Evolutionary conservation across 2,797 vertebrate species (phyloP).

Genomic region (Tolypeutes matacus): DNA sequence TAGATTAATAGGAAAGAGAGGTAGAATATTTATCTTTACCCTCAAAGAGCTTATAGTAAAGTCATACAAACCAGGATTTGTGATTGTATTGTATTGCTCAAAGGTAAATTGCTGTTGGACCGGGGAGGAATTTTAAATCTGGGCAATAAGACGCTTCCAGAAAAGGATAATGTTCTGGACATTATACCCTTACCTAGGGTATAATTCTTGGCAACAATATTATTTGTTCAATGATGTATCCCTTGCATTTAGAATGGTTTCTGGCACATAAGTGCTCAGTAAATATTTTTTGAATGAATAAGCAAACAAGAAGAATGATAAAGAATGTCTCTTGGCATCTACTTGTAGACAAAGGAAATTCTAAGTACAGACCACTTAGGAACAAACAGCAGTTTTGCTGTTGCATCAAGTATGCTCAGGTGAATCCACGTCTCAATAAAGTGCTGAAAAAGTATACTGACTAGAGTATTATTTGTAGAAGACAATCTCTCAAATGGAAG

Average conservation of each 20-base stretch:
- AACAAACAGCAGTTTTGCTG: background rate
- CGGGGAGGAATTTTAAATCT: background rate
- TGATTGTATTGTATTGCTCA: background rate
- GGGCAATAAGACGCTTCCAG: background rate
- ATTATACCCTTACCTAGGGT: background rate
- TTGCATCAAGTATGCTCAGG: background rate
- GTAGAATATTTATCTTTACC: background rate
- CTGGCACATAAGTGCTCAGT: background rate
- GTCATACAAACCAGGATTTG: background rate
- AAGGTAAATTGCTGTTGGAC: background rate
- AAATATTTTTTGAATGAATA: conserved; percentile 24
- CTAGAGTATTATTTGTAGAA: conserved; percentile 46
- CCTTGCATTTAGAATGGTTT: background rate
- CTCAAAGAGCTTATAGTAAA: background rate
- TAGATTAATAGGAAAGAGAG: background rate
- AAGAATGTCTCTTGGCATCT: background rate
- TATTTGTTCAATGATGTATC: background rate
- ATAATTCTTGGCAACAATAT: background rate
- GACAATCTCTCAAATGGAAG: conserved; percentile 37
- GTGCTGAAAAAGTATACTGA: conserved; percentile 11
- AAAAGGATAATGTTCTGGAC: background rate
- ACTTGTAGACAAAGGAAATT: conserved; percentile 19
- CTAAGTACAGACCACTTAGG: conserved; percentile 14
- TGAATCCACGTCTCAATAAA: conserved; percentile 25
- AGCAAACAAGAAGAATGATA: conserved; percentile 20